Evolutionary conservation across 2,888 invertebrate species (phyloP).

Genomic region (Pyrrhosoma nymphula): DNA sequence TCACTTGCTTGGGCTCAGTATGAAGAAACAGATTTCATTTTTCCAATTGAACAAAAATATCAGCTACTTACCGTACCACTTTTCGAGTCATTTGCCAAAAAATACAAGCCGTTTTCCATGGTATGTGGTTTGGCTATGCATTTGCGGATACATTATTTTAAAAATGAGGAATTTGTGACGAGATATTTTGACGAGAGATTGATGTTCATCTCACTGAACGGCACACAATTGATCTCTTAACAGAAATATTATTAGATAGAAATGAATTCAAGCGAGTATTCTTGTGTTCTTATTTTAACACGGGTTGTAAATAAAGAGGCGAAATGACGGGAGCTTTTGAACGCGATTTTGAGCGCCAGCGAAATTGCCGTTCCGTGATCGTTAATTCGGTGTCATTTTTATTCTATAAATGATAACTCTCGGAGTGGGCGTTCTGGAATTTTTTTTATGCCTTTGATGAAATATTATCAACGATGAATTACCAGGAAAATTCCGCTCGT

Average conservation of each 20-base stretch:
- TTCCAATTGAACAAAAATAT: too few species aligned
- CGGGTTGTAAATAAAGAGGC: background rate
- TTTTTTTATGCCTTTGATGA: background rate
- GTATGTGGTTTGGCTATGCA: too few species aligned
- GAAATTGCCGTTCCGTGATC: background rate
- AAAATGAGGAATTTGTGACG: too few species aligned
- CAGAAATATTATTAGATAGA: background rate
- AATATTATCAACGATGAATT: background rate
- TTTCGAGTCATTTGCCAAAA: too few species aligned
- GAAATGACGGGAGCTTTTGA: background rate
- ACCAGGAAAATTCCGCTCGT: background rate
- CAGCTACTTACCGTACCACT: too few species aligned
- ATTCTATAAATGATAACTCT: background rate
- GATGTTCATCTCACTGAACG: background rate
- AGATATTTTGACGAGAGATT: too few species aligned
- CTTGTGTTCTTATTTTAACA: background rate
- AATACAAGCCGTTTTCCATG: too few species aligned
- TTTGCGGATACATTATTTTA: too few species aligned
- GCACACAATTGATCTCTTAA: background rate
- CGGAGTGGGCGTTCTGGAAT: background rate
- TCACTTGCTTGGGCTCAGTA: too few species aligned
- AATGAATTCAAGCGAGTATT: conserved; percentile 1
- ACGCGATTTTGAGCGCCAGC: background rate
- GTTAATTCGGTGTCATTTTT: background rate
- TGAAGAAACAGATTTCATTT: too few species aligned